Conservation (phyloP, 1,140 invertebrate species). For the Drosophila sproati region DNA sequence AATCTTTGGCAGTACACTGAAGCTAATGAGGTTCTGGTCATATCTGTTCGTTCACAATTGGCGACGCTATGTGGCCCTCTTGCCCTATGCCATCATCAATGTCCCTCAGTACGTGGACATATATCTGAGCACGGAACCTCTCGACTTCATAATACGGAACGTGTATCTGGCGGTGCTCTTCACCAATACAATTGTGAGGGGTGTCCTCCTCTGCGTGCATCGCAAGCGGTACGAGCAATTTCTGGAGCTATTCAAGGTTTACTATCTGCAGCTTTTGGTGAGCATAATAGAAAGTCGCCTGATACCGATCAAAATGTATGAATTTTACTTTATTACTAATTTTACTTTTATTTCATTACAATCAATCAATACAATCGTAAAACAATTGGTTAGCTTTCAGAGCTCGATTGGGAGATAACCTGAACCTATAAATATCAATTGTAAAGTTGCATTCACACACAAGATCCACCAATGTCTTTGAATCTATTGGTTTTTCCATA, state of each 20-base stretch:
- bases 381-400: no score
- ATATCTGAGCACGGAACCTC: conserved; percentile 65
- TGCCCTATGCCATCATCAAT: conserved; percentile 63
- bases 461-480: no score
- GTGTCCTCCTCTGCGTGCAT: conserved; percentile 58
- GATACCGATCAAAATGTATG: no score
- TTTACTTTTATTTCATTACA: no score
- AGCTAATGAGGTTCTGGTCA: conserved; percentile 77
- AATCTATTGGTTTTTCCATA: no score
- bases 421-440: no score
- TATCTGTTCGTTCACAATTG: conserved; percentile 75
- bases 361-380: no score
- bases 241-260: conserved; percentile 32
- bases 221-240: conserved; percentile 63
- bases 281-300: background rate
- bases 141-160: conserved; percentile 75
- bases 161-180: conserved; percentile 72
- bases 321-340: no score
- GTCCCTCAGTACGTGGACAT: conserved; percentile 73
- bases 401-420: no score
- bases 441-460: no score
- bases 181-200: conserved; percentile 65
- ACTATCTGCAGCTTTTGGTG: conserved; percentile 22
- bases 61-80: conserved; percentile 70
- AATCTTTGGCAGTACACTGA: conserved; percentile 61